Conservation (phyloP, 2,888 invertebrate species). For the Tiliacea citrago region DNA sequence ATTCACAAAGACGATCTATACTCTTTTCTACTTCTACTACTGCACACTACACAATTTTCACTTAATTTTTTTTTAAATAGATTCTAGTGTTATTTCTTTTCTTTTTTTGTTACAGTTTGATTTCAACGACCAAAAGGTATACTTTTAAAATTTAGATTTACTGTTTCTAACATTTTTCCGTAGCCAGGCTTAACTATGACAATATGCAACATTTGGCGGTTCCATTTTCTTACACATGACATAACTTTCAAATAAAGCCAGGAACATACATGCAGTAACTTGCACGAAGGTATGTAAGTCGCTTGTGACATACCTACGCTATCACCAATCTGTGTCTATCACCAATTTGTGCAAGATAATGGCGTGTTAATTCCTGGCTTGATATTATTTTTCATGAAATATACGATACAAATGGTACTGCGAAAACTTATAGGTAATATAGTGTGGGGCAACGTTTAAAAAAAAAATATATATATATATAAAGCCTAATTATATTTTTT, state of each 20-base stretch:
- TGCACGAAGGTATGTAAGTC: not conserved
- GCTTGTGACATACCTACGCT: not conserved
- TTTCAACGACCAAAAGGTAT: conserved; percentile 44
- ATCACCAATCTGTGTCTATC: not conserved
- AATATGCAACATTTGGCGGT: no score
- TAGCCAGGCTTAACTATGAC: not conserved
- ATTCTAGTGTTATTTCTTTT: not conserved
- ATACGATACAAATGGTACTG: not conserved
- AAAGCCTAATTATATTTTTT: no score
- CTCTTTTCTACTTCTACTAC: not conserved
- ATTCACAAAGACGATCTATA: conserved; percentile 58
- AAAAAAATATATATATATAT: no score
- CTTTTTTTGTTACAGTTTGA: conserved; percentile 56
- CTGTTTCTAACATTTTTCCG: not conserved
- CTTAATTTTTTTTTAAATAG: not conserved
- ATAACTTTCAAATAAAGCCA: not conserved
- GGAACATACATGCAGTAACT: not conserved
- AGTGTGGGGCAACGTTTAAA: no score
- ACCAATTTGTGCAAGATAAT: not conserved
- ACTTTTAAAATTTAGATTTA: not conserved
- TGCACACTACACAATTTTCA: conserved; percentile 16
- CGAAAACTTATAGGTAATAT: not conserved
- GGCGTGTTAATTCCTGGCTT: not conserved
- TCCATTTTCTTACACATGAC: not conserved
- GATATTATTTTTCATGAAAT: not conserved